These are phyloP conservation scores for Liasis olivaceus DNA, from an alignment of 2,797 vertebrate species.

Conservation along the genomic window DNA sequence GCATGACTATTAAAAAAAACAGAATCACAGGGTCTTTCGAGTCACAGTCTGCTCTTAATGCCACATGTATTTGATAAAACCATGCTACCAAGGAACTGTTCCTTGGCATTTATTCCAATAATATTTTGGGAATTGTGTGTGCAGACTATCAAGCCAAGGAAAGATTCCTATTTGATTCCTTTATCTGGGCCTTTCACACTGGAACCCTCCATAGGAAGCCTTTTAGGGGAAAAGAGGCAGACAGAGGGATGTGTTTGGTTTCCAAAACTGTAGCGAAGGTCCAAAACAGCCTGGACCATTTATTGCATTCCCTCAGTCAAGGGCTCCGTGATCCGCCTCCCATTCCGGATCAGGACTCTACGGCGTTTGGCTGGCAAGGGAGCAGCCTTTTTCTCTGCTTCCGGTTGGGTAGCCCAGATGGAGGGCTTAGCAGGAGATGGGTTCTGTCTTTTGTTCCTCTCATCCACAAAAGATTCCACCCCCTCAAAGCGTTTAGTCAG, in stretches of 20 bases:
- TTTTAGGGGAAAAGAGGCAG: background rate
- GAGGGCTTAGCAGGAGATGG: constrained; percentile 21
- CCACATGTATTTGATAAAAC: background rate
- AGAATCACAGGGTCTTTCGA: background rate
- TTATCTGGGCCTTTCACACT: background rate
- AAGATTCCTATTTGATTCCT: background rate
- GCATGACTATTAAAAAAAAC: background rate
- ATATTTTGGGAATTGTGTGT: background rate
- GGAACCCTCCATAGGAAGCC: background rate
- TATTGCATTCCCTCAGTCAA: background rate
- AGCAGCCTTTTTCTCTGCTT: background rate
- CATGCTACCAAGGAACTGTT: background rate
- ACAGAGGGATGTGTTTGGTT: background rate
- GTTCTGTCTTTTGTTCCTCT: constrained; percentile 64
- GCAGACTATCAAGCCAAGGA: background rate
- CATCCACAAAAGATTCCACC: constrained; percentile 80
- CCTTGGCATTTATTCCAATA: background rate
- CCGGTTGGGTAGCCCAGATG: background rate
- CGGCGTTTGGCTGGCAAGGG: constrained; percentile 6
- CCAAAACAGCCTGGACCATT: background rate
- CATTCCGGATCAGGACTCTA: constrained; percentile 15
- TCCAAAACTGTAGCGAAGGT: background rate
- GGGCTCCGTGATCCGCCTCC: background rate
- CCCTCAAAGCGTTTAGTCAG: constrained; percentile 78
- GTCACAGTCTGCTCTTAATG: background rate